Base-by-base conservation (phyloP, 2,113 vertebrate species). In the Lophius piscatorius region DNA sequence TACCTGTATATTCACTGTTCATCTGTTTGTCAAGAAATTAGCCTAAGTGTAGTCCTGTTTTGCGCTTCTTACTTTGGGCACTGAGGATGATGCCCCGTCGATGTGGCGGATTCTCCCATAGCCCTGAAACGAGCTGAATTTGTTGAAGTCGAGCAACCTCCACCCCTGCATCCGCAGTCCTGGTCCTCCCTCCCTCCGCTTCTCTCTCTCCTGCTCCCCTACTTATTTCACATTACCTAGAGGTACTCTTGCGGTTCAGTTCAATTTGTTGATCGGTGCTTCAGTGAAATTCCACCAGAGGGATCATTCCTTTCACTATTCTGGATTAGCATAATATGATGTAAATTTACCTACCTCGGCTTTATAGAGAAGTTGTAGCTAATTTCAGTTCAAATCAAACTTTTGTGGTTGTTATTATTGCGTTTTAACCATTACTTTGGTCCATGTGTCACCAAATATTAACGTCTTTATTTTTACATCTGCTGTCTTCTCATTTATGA, bases 201-300 rank as follows among this genome's bases (percentile, higher is more conserved):
- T 24, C 35, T 14, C 21, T 24, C 9, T 5, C 33, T 38, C 29
- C 22, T 5, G 1, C 45, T 51, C 24, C 7, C 36, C 40, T 10
- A 3, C 24, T 56, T 16, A 76, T 76, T 55, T 39, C 49, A 63
- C 44, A 57, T 46, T 29, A 71, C 66, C 71, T 47, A 28, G 49
- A 63, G 71, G 61, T 57, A 22, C 55, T 47, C 47, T 23, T 26
- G 45, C 28, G 13, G 14, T 78, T 65, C 41, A 26, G 42, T 26
- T 76, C 46, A 36, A 70, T 79, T 45, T 55, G 47, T 67, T 49
- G 48, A 70, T 46, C 48, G 45, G 40, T 45, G 26, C 34, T n/a
- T 16, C 9, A 8, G 22, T 59, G 38, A 45, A 55, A 76, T 59
- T 47, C 59, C 48, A 51, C 66, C 26, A 54, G 60, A 64, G 24